A percentile compares a stretch with the other conserved stretches of the same genome.
Conservation (phyloP, 1,140 invertebrate species). For the Lasioglossum albipes region DNA sequence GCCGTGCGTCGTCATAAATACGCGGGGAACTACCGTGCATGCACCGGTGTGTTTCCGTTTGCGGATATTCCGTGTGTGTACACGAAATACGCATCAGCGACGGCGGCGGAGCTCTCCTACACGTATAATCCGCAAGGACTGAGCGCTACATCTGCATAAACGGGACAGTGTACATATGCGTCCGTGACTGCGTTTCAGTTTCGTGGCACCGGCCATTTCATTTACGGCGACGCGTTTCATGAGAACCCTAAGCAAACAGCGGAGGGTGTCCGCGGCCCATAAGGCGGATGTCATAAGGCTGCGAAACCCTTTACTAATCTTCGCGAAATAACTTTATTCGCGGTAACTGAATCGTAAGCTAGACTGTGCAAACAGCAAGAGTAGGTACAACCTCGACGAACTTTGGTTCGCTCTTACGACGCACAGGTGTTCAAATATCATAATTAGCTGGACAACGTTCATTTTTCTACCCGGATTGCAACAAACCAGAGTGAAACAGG, state of each 20-base stretch:
- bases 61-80: conserved; percentile 27
- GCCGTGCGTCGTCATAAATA: conserved; percentile 46
- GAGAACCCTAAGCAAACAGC: not conserved
- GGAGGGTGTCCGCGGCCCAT: too few relatives aligned
- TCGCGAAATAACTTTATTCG: too few relatives aligned
- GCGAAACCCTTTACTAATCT: too few relatives aligned
- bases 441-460: too few relatives aligned
- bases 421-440: too few relatives aligned
- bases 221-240: conserved; percentile 11
- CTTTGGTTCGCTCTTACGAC: too few relatives aligned
- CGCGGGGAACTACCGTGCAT: conserved; percentile 25
- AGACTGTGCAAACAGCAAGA: too few relatives aligned
- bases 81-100: conserved; percentile 39
- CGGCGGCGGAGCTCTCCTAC: conserved; percentile 8
- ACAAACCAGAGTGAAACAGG: too few relatives aligned
- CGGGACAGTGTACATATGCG: conserved; percentile 25
- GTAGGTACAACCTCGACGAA: too few relatives aligned
- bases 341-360: too few relatives aligned
- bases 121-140: conserved; percentile 32
- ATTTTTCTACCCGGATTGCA: not conserved
- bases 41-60: conserved; percentile 32
- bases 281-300: too few relatives aligned
- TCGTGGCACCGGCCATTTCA: not conserved
- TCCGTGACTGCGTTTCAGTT: not conserved
- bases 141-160: conserved; percentile 46